Evolutionary conservation across 1,140 invertebrate genomes (phyloP).

Genomic region (Temnothorax curvispinosus): DNA sequence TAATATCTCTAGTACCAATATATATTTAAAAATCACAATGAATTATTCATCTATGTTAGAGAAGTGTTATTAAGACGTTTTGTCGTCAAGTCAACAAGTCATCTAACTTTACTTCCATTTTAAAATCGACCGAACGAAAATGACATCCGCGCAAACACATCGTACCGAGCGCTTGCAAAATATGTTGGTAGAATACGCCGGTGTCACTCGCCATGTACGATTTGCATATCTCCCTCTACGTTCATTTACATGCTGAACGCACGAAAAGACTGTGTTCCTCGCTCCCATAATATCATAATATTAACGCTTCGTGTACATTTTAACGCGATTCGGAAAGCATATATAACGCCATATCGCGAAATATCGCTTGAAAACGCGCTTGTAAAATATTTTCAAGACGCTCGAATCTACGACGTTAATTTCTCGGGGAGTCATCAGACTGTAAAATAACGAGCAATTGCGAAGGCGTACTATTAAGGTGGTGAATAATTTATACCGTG

Average conservation of each 20-base stretch:
- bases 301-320: slow-evolving; percentile 24
- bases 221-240: slow-evolving; percentile 53
- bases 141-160: slow-evolving; percentile 2
- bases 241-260: slow-evolving; percentile 54
- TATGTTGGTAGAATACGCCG: slow-evolving; percentile 42
- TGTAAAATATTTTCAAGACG: slow-evolving; percentile 32
- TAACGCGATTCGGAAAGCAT: background rate
- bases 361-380: background rate
- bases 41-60: slow-evolving; percentile 25
- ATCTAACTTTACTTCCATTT: background rate
- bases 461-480: slow-evolving; percentile 28
- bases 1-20: background rate
- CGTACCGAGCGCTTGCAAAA: slow-evolving; percentile 28
- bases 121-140: slow-evolving; percentile 25
- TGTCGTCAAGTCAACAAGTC: background rate
- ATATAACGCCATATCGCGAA: background rate
- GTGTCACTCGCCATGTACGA: slow-evolving; percentile 44
- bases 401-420: slow-evolving; percentile 18
- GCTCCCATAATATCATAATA: slow-evolving; percentile 36
- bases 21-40: background rate
- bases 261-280: slow-evolving; percentile 36
- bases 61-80: background rate
- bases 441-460: slow-evolving; percentile 23
- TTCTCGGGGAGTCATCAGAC: background rate
- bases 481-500: slow-evolving; percentile 41